phyloP scores from a whole-genome alignment of 2,113 vertebrate genomes.

The Oophaga pumilio region DNA sequence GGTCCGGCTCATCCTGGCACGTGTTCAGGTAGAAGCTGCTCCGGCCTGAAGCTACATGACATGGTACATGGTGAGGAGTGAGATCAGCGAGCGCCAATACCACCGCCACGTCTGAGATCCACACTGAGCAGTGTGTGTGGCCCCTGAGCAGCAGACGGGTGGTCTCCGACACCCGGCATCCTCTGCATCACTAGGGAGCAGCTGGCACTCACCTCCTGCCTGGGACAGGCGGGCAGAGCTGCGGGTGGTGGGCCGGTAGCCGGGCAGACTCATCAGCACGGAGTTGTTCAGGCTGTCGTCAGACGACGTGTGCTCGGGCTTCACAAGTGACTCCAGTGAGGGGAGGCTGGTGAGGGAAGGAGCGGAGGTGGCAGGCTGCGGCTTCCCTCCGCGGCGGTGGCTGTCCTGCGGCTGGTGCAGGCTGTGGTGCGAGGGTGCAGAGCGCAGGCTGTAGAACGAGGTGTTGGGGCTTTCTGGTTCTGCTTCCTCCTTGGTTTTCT shows the following conservation, averaged over 20 bases:
- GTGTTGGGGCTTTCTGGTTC: slow-evolving; percentile 64
- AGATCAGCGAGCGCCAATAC: no score
- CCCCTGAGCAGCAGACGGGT: no score
- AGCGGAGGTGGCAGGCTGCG: slow-evolving; percentile 63
- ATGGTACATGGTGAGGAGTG: no score
- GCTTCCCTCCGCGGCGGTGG: slow-evolving; percentile 55
- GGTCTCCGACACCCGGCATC: no score
- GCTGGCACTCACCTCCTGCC: slow-evolving; percentile 65
- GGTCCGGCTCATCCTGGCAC: slow-evolving; percentile 88
- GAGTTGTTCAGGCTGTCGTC: slow-evolving; percentile 68
- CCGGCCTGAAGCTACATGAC: slow-evolving; percentile 59
- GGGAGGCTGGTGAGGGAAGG: slow-evolving; percentile 64
- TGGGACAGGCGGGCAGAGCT: slow-evolving; percentile 67
- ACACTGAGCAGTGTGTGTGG: no score
- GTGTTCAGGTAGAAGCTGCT: slow-evolving; percentile 73
- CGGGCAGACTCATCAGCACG: slow-evolving; percentile 81
- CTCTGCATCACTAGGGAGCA: no score
- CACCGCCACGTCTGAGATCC: no score
- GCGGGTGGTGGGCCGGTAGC: slow-evolving; percentile 83
- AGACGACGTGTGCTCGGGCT: slow-evolving; percentile 61
- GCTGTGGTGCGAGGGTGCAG: slow-evolving; percentile 64
- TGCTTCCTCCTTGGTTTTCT: slow-evolving; percentile 72
- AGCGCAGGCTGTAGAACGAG: slow-evolving; percentile 77
- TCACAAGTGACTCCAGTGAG: slow-evolving; percentile 66
- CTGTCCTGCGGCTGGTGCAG: slow-evolving; percentile 56